Percentiles rank a stretch among this genome's conserved stretches.
Evolutionary conservation across 1,140 invertebrate genomes (phyloP).

Genomic region (Sycophila sp.): DNA sequence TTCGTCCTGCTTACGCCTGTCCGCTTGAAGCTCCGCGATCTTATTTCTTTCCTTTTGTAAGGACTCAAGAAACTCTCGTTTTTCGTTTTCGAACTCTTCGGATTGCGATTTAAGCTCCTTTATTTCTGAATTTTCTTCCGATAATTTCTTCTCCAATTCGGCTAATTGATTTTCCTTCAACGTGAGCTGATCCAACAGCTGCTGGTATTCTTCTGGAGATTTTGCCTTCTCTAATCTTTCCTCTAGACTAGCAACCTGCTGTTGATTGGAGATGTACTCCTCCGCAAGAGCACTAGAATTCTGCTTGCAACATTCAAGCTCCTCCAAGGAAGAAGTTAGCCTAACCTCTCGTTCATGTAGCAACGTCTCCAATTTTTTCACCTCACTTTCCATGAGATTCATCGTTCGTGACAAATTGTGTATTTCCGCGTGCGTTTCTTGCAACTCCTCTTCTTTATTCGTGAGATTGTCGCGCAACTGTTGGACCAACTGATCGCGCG

Average conservation of each 20-base stretch:
- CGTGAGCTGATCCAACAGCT: slow-evolving; percentile 58
- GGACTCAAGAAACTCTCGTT: slow-evolving; percentile 43
- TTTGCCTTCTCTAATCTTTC: slow-evolving; percentile 43
- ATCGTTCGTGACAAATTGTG: slow-evolving; percentile 48
- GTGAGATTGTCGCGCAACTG: slow-evolving; percentile 41
- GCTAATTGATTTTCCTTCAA: slow-evolving; percentile 50
- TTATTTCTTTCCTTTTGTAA: slow-evolving; percentile 48
- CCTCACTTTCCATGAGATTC: slow-evolving; percentile 50
- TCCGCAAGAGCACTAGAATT: slow-evolving; percentile 36
- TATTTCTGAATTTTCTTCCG: slow-evolving; percentile 50
- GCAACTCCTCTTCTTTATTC: slow-evolving; percentile 69
- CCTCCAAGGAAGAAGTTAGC: slow-evolving; percentile 43
- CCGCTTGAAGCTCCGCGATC: slow-evolving; percentile 23
- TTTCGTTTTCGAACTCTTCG: slow-evolving; percentile 45
- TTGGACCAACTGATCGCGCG: slow-evolving; percentile 48
- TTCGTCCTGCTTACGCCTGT: slow-evolving; percentile 50
- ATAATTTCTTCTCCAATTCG: slow-evolving; percentile 58
- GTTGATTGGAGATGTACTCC: slow-evolving; percentile 46
- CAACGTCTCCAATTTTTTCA: slow-evolving; percentile 41
- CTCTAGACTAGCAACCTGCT: slow-evolving; percentile 39
- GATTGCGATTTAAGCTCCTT: slow-evolving; percentile 49
- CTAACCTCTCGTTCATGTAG: slow-evolving; percentile 40
- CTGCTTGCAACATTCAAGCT: slow-evolving; percentile 42
- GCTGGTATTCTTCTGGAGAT: slow-evolving; percentile 57
- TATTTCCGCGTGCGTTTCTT: slow-evolving; percentile 52